A percentile compares a stretch with the other conserved stretches of the same genome.
These are phyloP conservation scores for Pseudoatta argentina DNA, from an alignment of 1,140 invertebrate genomes.

Conservation along the genomic window DNA sequence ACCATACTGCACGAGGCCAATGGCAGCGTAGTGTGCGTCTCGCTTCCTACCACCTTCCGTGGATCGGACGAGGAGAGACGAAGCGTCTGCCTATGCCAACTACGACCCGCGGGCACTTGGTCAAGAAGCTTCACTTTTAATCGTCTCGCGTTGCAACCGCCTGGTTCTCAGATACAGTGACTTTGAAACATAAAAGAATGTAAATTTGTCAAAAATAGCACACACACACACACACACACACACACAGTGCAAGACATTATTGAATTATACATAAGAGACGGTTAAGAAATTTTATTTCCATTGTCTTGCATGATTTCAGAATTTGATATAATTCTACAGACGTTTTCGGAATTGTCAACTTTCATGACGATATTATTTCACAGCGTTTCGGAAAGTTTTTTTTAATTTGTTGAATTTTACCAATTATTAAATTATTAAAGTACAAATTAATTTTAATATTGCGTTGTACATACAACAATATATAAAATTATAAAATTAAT, in stretches of 20 bases:
- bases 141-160: slow-evolving; percentile 29
- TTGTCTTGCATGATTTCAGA: not conserved
- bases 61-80: slow-evolving; percentile 56
- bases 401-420: not conserved
- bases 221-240: no score
- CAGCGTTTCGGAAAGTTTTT: not conserved
- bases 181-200: not conserved
- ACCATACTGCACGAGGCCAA: slow-evolving; percentile 67
- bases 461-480: not conserved
- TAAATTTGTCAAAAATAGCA: not conserved
- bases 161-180: not conserved
- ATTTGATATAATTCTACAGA: not conserved
- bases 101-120: slow-evolving; percentile 71
- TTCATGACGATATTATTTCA: not conserved
- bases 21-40: slow-evolving; percentile 40
- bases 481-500: not conserved
- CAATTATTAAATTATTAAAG: not conserved
- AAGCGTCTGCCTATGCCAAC: slow-evolving; percentile 71
- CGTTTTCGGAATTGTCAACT: not conserved
- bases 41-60: slow-evolving; percentile 49
- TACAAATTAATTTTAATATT: not conserved
- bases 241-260: not conserved
- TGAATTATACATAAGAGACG: not conserved
- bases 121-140: slow-evolving; percentile 76
- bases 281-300: not conserved